A percentile compares a stretch with the other conserved stretches of the same genome.
Evolutionary conservation across 2,797 vertebrate species (phyloP).

Genomic region (Trichosurus vulpecula): DNA sequence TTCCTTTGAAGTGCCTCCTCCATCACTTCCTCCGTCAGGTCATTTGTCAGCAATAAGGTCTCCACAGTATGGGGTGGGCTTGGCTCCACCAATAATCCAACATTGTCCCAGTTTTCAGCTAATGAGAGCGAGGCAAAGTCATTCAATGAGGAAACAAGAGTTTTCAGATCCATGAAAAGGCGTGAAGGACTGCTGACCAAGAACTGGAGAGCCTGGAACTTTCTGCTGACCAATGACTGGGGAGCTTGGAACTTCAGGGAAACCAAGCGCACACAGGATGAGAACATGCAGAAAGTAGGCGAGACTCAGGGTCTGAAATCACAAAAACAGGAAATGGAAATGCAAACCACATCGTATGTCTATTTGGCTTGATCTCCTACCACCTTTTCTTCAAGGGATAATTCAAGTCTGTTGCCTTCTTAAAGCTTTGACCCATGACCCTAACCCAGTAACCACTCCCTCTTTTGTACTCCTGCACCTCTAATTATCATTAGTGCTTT

Average conservation of each 20-base stretch:
- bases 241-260: not conserved
- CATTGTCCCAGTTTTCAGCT: constrained; percentile 97
- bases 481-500: not conserved
- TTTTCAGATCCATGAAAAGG: constrained; percentile 88
- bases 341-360: not conserved
- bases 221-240: not conserved
- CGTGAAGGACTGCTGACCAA: not conserved
- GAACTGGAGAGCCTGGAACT: not conserved
- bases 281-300: constrained; percentile 62
- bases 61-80: constrained; percentile 87
- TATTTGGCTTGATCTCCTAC: not conserved
- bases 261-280: not conserved
- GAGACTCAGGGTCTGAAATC: constrained; percentile 10
- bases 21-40: constrained; percentile 93
- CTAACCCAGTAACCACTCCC: not conserved
- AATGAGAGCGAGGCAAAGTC: constrained; percentile 91
- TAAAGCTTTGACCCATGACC: not conserved
- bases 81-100: constrained; percentile 94
- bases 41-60: constrained; percentile 93
- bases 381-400: not conserved
- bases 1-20: constrained; percentile 88
- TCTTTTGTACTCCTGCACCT: not conserved
- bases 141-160: constrained; percentile 88
- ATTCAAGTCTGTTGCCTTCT: not conserved
- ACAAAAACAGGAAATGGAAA: constrained; percentile 27